Evolutionary conservation across 2,113 vertebrate species (phyloP).

Genomic region (Oncorhynchus kisutch): DNA sequence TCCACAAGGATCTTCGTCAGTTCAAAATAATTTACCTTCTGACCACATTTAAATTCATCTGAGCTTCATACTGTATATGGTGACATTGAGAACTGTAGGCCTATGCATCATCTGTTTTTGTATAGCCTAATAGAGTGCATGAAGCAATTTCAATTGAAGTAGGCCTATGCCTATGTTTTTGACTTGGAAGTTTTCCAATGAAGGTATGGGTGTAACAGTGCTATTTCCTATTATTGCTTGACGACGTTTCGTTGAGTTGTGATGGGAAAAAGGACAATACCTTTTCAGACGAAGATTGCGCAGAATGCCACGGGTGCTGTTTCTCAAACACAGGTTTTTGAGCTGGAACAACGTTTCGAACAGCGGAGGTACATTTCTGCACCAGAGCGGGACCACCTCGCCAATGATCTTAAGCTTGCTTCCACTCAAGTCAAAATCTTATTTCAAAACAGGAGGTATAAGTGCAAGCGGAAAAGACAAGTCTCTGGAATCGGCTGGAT

Average conservation of each 20-base stretch:
- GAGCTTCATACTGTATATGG: too few species aligned
- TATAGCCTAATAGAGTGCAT: too few species aligned
- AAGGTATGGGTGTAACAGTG: background rate
- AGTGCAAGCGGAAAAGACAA: conserved; percentile 86
- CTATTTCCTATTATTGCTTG: background rate
- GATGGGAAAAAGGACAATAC: background rate
- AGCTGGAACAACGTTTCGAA: conserved; percentile 85
- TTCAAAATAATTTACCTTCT: too few species aligned
- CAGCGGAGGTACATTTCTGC: conserved; percentile 87
- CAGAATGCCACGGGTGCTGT: conserved; percentile 83
- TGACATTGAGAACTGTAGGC: too few species aligned
- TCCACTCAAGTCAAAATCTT: conserved; percentile 93
- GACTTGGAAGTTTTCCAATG: too few species aligned
- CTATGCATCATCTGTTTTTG: too few species aligned
- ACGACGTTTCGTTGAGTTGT: background rate
- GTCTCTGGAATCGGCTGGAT: conserved; percentile 70
- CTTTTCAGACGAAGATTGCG: conserved; percentile 34
- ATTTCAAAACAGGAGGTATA: conserved; percentile 94
- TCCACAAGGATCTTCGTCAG: too few species aligned
- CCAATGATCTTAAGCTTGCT: conserved; percentile 80
- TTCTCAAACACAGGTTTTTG: conserved; percentile 87
- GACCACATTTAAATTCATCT: too few species aligned
- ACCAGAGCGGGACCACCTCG: conserved; percentile 84
- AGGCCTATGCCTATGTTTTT: too few species aligned
- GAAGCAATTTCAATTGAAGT: too few species aligned